phyloP scores from a whole-genome alignment of 1,140 invertebrate species.

The Drosophila nigrodunni region DNA sequence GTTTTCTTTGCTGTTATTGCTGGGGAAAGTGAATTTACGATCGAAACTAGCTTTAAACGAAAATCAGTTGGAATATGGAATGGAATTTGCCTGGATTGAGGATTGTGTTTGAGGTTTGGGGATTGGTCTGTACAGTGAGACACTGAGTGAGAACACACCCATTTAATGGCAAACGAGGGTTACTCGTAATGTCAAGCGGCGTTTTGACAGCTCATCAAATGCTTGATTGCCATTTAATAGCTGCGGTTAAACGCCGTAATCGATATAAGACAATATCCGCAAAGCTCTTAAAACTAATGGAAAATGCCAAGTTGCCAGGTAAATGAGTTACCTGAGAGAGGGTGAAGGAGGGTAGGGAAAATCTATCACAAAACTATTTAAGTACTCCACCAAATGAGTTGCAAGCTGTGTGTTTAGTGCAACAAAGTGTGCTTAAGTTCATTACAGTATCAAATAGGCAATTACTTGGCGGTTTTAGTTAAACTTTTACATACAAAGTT shows the following conservation, averaged over 20 bases:
- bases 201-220: slow-evolving; percentile 51
- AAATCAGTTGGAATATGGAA: slow-evolving; percentile 3
- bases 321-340: neutral
- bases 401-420: slow-evolving; percentile 7
- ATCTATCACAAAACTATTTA: slow-evolving; percentile 4
- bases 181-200: slow-evolving; percentile 40
- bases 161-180: slow-evolving; percentile 3
- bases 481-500: neutral
- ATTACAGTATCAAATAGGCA: neutral
- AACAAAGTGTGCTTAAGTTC: slow-evolving; percentile 8
- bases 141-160: slow-evolving; percentile 19
- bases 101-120: slow-evolving; percentile 3
- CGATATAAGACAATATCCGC: slow-evolving; percentile 33
- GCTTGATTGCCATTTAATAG: slow-evolving; percentile 49
- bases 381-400: neutral
- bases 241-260: slow-evolving; percentile 38
- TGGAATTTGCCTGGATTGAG: slow-evolving; percentile 32
- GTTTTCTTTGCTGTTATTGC: slow-evolving; percentile 9
- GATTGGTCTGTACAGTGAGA: slow-evolving; percentile 9
- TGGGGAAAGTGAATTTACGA: slow-evolving; percentile 77
- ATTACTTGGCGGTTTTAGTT: neutral
- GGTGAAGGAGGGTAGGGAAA: neutral
- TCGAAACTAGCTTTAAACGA: slow-evolving; percentile 47
- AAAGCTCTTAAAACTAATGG: slow-evolving; percentile 38
- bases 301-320: slow-evolving; percentile 22